phyloP scores from a whole-genome alignment of 2,113 vertebrate genomes.

The Philantomba maxwellii region DNA sequence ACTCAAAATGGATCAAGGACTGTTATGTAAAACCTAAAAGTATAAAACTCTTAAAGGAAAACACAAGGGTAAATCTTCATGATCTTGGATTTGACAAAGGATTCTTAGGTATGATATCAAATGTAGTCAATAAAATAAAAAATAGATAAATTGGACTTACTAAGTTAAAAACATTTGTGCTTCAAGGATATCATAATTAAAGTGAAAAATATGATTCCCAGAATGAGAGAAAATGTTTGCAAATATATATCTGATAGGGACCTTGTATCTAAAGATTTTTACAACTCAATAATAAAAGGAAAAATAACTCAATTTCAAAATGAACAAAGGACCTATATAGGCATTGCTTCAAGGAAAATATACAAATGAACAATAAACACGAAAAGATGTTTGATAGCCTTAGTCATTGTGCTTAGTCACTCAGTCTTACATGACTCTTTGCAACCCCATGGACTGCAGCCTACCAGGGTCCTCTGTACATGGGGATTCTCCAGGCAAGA shows the following conservation, averaged over 20 bases:
- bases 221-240: neutral
- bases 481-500: neutral
- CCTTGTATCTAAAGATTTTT: neutral
- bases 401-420: neutral
- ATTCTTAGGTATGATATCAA: neutral
- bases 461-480: neutral
- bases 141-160: neutral
- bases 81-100: neutral
- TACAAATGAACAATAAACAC: neutral
- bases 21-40: neutral
- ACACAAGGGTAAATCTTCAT: neutral
- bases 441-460: neutral
- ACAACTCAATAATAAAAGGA: neutral
- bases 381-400: neutral
- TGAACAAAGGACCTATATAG: neutral
- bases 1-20: neutral
- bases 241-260: neutral
- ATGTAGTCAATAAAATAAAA: neutral
- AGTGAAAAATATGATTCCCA: neutral
- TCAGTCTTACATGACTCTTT: neutral
- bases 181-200: neutral
- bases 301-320: neutral
- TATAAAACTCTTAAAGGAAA: neutral
- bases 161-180: neutral
- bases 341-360: neutral